Base-by-base conservation (phyloP, 2,113 vertebrate species). In the Regulus satrapa region DNA sequence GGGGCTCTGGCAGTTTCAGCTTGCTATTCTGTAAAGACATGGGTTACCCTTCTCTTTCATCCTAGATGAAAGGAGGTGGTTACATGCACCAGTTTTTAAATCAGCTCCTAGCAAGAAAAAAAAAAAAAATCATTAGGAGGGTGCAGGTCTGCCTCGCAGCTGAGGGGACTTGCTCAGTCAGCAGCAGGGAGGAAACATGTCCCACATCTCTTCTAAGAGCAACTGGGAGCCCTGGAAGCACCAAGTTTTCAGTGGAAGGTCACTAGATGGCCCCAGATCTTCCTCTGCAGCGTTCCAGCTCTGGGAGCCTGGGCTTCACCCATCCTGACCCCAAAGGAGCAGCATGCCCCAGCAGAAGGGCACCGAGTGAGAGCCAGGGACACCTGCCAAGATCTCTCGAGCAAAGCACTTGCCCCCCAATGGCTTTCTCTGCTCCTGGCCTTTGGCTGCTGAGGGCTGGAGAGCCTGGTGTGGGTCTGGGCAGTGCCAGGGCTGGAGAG, bases 31-130 rank as follows among this genome's bases (percentile, higher is more conserved):
- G 26, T 7, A n/a, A 40, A 67, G 91, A 75, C 83, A 2, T 17
- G 48, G 95, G 92, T 88, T 93, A 69, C 34, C 72, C 85, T 92
- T 93, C 49, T 46, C 94, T 96, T 96, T 96, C 88, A 95, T 96
- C 95, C 83, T 45, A 89, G 94, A 97, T 97, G 96, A 97, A 97
- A 95, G 95, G 88, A 86, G 83, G 43, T 72, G 72, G 76, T 92
- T 94, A 94, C 94, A 97, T 38, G 95, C 64, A 84, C 79, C 83
- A 94, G 76, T 78, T 94, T 93, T 89, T 74, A 89, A 94, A 93
- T 89, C 94, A 91, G 92, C 94, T 94, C 36, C 86, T 13, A 81
- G 95, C 75, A 56, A 92, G 32, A 29, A 32, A n/a, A 41, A 45
- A 34, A 46, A 45, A 38, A 67, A 34, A 19, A 49, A 51, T 61